Conservation (phyloP, 2,797 vertebrate species). For the Gadopsis marmoratus region DNA sequence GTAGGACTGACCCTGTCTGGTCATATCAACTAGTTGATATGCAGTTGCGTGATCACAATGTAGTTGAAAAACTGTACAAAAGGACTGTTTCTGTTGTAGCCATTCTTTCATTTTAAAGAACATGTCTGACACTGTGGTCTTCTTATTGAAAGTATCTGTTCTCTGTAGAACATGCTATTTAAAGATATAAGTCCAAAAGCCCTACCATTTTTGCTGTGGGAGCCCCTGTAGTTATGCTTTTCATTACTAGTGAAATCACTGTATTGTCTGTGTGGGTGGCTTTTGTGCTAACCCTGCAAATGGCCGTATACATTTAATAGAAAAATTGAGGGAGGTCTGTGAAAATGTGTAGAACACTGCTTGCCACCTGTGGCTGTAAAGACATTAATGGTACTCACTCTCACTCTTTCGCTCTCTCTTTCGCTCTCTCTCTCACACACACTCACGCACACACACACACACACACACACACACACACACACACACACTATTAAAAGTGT, state of each 20-base stretch:
- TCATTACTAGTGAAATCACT: background rate
- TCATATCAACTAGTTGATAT: background rate
- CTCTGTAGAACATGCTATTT: background rate
- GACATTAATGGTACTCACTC: conserved; percentile 16
- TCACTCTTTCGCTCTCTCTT: background rate
- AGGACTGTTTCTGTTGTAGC: background rate
- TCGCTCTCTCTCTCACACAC: background rate
- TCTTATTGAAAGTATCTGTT: background rate
- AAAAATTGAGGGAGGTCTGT: conserved; percentile 7
- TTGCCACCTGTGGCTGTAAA: conserved; percentile 36
- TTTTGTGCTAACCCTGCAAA: conserved; percentile 5
- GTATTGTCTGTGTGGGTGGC: background rate
- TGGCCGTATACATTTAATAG: conserved; percentile 11
- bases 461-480: conserved; percentile 10
- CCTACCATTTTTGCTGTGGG: background rate
- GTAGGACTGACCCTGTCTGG: background rate
- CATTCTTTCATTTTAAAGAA: background rate
- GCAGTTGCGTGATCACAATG: background rate
- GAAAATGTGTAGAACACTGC: conserved; percentile 15
- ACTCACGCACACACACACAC: background rate
- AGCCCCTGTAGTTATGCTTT: background rate
- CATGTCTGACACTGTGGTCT: background rate
- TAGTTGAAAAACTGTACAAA: background rate
- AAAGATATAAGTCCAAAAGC: background rate
- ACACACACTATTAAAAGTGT: conserved; percentile 49